These are phyloP conservation scores for Nansenia antarctica DNA, from an alignment of 2,113 vertebrate species.

Conservation along the genomic window DNA sequence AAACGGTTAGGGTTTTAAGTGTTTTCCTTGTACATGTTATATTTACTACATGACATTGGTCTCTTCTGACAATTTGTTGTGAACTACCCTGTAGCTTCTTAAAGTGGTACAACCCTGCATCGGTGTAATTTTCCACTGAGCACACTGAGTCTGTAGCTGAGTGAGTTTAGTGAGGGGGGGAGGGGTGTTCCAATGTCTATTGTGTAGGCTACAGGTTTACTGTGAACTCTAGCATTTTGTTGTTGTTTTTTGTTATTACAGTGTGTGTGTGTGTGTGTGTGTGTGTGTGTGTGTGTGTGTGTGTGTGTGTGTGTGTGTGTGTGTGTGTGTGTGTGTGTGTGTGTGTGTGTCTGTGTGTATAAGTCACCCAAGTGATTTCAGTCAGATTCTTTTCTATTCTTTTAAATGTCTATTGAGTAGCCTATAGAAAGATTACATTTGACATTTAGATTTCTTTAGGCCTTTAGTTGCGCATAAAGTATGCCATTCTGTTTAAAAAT, in stretches of 20 bases:
- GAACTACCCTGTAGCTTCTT: not conserved
- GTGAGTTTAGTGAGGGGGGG: constrained; percentile 1
- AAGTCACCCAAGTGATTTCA: not conserved
- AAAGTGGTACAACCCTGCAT: constrained; percentile 16
- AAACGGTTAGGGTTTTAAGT: no score
- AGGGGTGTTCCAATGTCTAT: not conserved
- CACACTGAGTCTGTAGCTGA: not conserved
- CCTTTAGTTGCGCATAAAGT: not conserved
- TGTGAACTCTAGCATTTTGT: not conserved
- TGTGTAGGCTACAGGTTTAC: not conserved
- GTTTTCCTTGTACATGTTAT: not conserved
- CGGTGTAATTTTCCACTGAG: constrained; percentile 17
- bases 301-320: no score
- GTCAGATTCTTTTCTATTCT: not conserved
- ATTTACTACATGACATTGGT: no score
- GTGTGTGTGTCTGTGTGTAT: not conserved
- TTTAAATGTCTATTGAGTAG: not conserved
- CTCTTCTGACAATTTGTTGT: not conserved
- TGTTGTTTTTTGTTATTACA: not conserved
- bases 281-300: no score
- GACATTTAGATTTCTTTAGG: not conserved
- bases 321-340: no score
- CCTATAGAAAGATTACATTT: not conserved
- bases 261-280: no score
- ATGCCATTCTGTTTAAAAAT: not conserved